Percentiles rank a stretch among this genome's conserved stretches.
Conservation (phyloP, 2,888 invertebrate species). For the Tinea trinotella region DNA sequence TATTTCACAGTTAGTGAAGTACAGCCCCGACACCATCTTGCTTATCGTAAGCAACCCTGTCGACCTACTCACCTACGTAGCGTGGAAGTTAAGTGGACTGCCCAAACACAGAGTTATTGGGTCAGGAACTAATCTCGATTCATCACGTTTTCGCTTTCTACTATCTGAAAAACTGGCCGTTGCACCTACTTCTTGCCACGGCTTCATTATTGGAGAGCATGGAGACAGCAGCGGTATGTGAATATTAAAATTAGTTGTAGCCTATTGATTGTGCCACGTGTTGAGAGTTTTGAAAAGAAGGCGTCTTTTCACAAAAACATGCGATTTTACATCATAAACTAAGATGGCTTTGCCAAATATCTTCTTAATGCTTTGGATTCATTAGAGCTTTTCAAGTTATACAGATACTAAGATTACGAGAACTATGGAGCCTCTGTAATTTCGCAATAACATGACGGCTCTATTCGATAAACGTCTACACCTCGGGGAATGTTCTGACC, state of each 20-base stretch:
- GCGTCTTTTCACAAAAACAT: too few species aligned
- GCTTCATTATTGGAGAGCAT: conserved; percentile 95
- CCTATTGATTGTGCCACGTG: too few species aligned
- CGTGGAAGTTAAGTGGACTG: conserved; percentile 95
- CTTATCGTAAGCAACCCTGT: conserved; percentile 94
- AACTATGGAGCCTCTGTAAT: too few species aligned
- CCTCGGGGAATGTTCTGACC: too few species aligned
- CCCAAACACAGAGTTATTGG: conserved; percentile 91
- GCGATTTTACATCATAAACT: too few species aligned
- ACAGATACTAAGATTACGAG: too few species aligned
- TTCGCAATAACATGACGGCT: too few species aligned
- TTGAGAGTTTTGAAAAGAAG: too few species aligned
- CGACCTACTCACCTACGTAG: conserved; percentile 92
- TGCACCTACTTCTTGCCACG: conserved; percentile 89
- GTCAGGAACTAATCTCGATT: conserved; percentile 94
- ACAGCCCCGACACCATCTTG: conserved; percentile 89
- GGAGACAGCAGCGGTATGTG: conserved; percentile 86
- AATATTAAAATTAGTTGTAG: background rate
- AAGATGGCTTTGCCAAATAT: too few species aligned
- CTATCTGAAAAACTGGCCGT: conserved; percentile 86
- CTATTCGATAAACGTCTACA: too few species aligned
- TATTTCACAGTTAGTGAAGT: conserved; percentile 74
- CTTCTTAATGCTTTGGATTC: too few species aligned
- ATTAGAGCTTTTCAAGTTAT: too few species aligned
- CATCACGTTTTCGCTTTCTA: conserved; percentile 90